A percentile compares a stretch with the other conserved stretches of the same genome.
phyloP scores from a whole-genome alignment of 2,888 invertebrate genomes.

The Heteromurus nitidus region DNA sequence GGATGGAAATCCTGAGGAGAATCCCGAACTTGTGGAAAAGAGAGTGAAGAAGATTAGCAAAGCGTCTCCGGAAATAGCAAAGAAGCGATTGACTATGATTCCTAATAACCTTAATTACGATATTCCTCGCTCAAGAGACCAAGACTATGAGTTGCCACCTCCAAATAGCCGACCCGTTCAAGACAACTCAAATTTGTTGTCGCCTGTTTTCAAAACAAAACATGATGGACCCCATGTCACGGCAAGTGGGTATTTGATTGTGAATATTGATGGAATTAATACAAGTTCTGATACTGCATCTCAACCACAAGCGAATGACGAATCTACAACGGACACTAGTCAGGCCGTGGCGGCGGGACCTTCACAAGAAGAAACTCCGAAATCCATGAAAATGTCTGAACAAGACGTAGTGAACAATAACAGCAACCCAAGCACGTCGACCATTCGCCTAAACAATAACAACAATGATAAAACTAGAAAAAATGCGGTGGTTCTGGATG shows the following conservation, averaged over 20 bases:
- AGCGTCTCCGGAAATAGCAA: not conserved
- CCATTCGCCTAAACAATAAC: too few relatives aligned
- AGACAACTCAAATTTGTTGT: not conserved
- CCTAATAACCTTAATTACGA: slow-evolving; percentile 58
- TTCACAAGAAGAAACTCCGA: too few relatives aligned
- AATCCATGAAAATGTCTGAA: not conserved
- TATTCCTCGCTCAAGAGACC: slow-evolving; percentile 49
- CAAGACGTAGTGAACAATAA: too few relatives aligned
- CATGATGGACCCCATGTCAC: slow-evolving; percentile 26
- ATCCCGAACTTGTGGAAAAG: slow-evolving; percentile 26
- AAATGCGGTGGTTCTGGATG: slow-evolving; percentile 49
- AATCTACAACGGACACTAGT: not conserved
- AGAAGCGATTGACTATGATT: slow-evolving; percentile 28
- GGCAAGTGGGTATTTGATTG: slow-evolving; percentile 62
- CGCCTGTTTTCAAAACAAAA: slow-evolving; percentile 44
- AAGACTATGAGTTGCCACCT: slow-evolving; percentile 69
- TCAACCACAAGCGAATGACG: not conserved
- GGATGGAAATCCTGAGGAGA: slow-evolving; percentile 31
- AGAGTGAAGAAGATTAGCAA: not conserved
- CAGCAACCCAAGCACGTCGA: too few relatives aligned
- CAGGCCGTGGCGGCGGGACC: not conserved
- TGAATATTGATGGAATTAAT: slow-evolving; percentile 38
- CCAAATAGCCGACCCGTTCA: slow-evolving; percentile 59
- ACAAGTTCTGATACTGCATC: not conserved
- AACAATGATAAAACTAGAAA: slow-evolving; percentile 10